Conservation (phyloP, 2,797 vertebrate genomes). For the Macrochelys suwanniensis region DNA sequence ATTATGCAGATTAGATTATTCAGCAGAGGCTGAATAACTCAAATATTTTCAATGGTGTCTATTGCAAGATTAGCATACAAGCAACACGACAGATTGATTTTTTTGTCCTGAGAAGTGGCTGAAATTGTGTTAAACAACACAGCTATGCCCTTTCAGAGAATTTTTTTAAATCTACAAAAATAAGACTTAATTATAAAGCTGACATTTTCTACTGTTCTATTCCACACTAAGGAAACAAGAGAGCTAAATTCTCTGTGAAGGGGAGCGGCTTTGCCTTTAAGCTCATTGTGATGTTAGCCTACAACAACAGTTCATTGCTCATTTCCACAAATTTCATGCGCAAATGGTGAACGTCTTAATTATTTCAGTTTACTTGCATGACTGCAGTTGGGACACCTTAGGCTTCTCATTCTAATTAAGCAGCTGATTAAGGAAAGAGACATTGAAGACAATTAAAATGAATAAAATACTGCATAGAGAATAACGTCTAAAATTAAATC, state of each 20-base stretch:
- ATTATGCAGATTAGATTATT: slow-evolving; percentile 8
- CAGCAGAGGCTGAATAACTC: slow-evolving; percentile 2
- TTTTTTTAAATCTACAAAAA: neutral
- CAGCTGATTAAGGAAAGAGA: neutral
- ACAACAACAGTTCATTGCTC: neutral
- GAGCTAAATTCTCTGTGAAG: neutral
- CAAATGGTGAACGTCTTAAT: neutral
- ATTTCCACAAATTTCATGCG: slow-evolving; percentile 3
- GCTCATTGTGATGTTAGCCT: neutral
- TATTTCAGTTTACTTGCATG: slow-evolving; percentile 31
- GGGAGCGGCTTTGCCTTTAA: neutral
- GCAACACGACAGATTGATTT: neutral
- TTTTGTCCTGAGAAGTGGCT: slow-evolving; percentile 15
- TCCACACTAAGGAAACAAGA: neutral
- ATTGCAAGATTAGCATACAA: slow-evolving; percentile 52
- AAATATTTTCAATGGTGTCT: slow-evolving; percentile 34
- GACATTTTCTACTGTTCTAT: neutral
- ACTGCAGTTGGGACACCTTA: neutral
- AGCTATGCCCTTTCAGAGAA: neutral
- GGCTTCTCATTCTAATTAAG: neutral
- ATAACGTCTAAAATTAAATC: neutral
- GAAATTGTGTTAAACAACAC: neutral
- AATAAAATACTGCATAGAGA: neutral
- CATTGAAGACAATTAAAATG: neutral
- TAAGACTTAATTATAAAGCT: slow-evolving; percentile 33